A percentile compares a stretch with the other conserved stretches of the same genome.
These are phyloP conservation scores for Aptenodytes patagonicus DNA, from an alignment of 2,113 vertebrate species.

Conservation along the genomic window DNA sequence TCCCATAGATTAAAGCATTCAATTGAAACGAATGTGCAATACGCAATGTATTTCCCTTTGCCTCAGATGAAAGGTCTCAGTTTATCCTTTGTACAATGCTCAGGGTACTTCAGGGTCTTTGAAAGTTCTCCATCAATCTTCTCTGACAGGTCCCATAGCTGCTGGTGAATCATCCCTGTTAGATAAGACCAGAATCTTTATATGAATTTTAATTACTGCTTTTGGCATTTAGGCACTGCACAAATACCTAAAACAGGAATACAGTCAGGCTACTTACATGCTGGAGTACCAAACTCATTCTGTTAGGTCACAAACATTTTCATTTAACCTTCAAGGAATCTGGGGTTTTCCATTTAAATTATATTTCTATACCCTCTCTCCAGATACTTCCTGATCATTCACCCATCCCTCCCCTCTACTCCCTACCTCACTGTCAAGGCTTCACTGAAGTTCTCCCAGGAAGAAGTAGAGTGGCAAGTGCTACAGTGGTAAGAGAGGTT, in stretches of 20 bases:
- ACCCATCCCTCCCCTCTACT: neutral
- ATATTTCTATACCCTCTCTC: neutral
- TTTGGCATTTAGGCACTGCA: slow-evolving; percentile 26
- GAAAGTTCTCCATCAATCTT: slow-evolving; percentile 51
- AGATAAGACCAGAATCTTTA: slow-evolving; percentile 19
- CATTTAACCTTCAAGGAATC: neutral
- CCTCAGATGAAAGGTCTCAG: slow-evolving; percentile 36
- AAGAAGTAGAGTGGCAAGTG: neutral
- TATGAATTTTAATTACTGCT: slow-evolving; percentile 33
- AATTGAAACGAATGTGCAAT: neutral
- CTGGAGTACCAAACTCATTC: neutral
- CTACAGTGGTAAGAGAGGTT: neutral
- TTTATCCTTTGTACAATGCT: neutral
- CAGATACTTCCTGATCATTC: neutral
- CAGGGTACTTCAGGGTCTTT: neutral
- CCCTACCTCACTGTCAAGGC: neutral
- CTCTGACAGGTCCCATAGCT: neutral
- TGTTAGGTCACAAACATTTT: neutral
- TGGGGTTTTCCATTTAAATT: neutral
- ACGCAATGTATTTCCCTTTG: neutral
- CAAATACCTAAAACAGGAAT: neutral
- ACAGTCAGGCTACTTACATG: neutral
- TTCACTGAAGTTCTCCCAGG: neutral
- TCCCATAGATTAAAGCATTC: neutral
- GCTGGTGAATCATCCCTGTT: slow-evolving; percentile 38